phyloP scores from a whole-genome alignment of 2,797 vertebrate genomes.

The Lacerta bilineata region DNA sequence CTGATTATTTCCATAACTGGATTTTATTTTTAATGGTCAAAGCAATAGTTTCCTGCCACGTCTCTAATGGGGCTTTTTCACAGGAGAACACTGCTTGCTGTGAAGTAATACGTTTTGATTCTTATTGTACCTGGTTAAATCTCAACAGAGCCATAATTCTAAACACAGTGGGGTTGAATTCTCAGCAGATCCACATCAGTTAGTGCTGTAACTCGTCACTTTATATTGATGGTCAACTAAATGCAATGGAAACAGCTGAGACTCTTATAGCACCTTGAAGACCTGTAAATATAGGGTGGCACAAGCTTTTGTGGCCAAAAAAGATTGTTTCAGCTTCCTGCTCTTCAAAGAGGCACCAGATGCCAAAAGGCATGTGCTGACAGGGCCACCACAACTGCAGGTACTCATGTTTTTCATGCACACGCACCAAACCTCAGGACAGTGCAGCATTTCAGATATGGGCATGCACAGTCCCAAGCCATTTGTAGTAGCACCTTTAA shows the following conservation, averaged over 20 bases:
- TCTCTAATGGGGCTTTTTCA: background rate
- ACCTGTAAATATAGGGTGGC: background rate
- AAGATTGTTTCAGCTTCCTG: background rate
- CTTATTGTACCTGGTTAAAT: background rate
- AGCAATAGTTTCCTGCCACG: background rate
- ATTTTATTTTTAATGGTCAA: constrained; percentile 20
- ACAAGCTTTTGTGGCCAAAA: background rate
- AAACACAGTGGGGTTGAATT: background rate
- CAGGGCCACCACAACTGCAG: too few relatives aligned
- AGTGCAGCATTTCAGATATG: background rate
- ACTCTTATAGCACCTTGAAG: background rate
- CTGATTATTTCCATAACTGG: background rate
- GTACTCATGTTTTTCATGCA: background rate
- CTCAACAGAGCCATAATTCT: background rate
- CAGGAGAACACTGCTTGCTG: background rate
- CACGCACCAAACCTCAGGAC: background rate
- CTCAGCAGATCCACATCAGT: background rate
- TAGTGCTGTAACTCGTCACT: background rate
- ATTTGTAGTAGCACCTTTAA: background rate
- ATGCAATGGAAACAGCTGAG: background rate
- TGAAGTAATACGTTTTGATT: constrained; percentile 18
- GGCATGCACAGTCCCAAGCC: background rate
- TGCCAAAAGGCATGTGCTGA: background rate
- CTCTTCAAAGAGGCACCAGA: background rate
- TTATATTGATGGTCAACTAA: background rate